Conservation (phyloP, 2,113 vertebrate genomes). For the Natator depressus region DNA sequence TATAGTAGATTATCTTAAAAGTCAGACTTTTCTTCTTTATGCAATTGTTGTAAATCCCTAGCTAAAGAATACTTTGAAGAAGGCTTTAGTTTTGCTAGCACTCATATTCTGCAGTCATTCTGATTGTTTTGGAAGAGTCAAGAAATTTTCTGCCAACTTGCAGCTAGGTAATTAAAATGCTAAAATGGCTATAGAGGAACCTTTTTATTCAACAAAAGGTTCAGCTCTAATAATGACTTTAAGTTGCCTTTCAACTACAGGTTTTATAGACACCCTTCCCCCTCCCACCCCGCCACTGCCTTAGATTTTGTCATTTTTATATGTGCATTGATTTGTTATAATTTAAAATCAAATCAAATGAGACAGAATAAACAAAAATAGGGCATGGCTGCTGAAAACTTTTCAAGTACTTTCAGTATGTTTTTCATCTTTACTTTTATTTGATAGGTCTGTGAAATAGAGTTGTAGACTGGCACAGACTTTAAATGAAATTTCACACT, state of each 20-base stretch:
- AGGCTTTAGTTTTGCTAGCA: constrained; percentile 77
- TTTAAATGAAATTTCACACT: constrained; percentile 94
- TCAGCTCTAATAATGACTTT: constrained; percentile 70
- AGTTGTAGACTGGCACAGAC: constrained; percentile 83
- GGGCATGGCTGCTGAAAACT: constrained; percentile 76
- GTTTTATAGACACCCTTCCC: constrained; percentile 47
- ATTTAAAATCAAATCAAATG: constrained; percentile 80
- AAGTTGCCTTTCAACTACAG: constrained; percentile 66
- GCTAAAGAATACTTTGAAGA: constrained; percentile 83
- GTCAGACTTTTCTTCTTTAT: constrained; percentile 82
- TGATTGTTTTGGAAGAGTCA: constrained; percentile 77
- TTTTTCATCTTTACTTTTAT: constrained; percentile 86
- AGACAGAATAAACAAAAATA: constrained; percentile 79
- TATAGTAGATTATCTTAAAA: constrained; percentile 92
- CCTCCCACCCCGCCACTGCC: neutral
- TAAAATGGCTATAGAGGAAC: constrained; percentile 69
- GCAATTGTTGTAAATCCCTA: constrained; percentile 82
- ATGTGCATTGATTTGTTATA: constrained; percentile 77
- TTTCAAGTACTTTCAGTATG: constrained; percentile 78
- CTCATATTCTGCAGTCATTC: constrained; percentile 68
- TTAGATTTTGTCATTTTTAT: constrained; percentile 68
- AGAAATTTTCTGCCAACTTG: constrained; percentile 74
- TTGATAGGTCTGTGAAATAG: constrained; percentile 86
- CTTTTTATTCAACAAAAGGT: constrained; percentile 52
- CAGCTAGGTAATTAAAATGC: constrained; percentile 75